Percentiles rank a stretch among this genome's conserved stretches.
These are phyloP conservation scores for Orientallactaga sibirica DNA, from an alignment of 2,797 vertebrate genomes.

Conservation along the genomic window DNA sequence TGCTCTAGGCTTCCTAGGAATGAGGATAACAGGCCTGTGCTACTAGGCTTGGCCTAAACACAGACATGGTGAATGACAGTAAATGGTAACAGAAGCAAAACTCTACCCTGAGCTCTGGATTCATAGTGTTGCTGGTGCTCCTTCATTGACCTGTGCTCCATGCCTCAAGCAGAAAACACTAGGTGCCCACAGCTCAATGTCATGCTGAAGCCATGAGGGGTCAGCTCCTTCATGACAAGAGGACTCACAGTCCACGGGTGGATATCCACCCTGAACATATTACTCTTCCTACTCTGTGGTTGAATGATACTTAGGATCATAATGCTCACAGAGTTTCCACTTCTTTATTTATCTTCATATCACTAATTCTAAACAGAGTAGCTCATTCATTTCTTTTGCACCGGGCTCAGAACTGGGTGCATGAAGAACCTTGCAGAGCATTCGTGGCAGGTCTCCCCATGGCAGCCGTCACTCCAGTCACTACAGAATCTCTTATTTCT, in stretches of 20 bases:
- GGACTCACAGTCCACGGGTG: background rate
- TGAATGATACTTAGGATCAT: slow-evolving; percentile 48
- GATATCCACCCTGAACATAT: background rate
- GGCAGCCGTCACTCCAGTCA: slow-evolving; percentile 60
- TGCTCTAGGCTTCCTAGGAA: background rate
- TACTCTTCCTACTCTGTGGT: slow-evolving; percentile 8
- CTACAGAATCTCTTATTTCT: slow-evolving; percentile 44
- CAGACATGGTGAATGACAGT: background rate
- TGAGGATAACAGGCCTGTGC: background rate
- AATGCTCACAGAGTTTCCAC: background rate
- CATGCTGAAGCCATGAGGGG: background rate
- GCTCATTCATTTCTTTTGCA: slow-evolving; percentile 63
- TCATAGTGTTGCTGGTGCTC: background rate
- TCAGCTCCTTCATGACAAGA: slow-evolving; percentile 38
- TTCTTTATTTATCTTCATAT: slow-evolving; percentile 23
- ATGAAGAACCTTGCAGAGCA: background rate
- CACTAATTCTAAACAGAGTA: slow-evolving; percentile 40
- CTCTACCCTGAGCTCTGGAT: background rate
- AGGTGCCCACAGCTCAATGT: background rate
- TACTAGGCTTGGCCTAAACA: background rate
- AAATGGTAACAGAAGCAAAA: background rate
- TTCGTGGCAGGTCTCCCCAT: slow-evolving; percentile 72
- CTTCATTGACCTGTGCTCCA: background rate
- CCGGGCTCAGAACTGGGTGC: background rate
- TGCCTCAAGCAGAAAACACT: background rate